Conservation (phyloP, 2,797 vertebrate species). For the Sebastes minor region DNA sequence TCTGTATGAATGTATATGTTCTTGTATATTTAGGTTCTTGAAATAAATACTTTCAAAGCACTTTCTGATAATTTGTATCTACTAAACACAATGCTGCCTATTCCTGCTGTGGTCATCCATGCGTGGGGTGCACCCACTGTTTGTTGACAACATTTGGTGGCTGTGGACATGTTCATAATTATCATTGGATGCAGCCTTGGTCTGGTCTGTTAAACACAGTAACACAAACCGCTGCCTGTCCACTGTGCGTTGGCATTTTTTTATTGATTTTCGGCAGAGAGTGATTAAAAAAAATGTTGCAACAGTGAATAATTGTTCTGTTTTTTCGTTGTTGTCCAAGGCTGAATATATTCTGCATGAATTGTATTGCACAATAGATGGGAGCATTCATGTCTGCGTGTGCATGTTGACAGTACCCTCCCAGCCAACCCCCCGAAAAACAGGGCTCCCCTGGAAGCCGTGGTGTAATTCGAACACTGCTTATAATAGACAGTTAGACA, state of each 20-base stretch:
- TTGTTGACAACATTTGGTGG: background rate
- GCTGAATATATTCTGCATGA: background rate
- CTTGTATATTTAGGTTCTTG: background rate
- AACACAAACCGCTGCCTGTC: background rate
- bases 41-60: background rate
- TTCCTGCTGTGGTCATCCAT: background rate
- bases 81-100: background rate
- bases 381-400: background rate
- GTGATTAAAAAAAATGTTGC: background rate
- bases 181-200: background rate
- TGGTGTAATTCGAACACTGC: background rate
- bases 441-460: background rate
- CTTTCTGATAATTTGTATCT: background rate
- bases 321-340: background rate
- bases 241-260: too few species aligned
- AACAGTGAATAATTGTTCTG: background rate
- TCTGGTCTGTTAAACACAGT: background rate
- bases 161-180: background rate
- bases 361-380: background rate
- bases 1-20: too few species aligned
- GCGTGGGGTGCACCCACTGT: too few species aligned
- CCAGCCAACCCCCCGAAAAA: background rate
- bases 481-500: background rate
- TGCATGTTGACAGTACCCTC: background rate
- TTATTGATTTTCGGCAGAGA: background rate